Evolutionary conservation across 2,113 vertebrate genomes (phyloP), one percentile per base, ranked within the genome.

Genomic region (Monopterus albus): DNA sequence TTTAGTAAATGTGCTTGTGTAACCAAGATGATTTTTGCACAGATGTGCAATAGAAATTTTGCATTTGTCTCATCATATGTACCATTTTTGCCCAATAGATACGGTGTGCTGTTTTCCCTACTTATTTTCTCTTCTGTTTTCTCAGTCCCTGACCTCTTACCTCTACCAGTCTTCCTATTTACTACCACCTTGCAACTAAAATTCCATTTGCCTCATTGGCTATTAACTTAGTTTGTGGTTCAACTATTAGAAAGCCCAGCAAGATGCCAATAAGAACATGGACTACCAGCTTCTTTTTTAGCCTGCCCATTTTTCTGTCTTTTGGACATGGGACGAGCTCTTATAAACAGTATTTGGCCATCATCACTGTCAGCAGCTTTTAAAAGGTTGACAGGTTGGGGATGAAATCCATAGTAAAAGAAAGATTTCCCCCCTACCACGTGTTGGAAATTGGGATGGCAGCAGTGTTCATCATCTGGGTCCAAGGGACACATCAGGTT

Each of bases 401-500:
- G n/a, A n/a, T n/a, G n/a, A n/a, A n/a, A n/a, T n/a, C n/a, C n/a
- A 38, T 36, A 51, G 17, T 38, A 6, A 43, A 31, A 51, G 55
- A 28, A 38, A 20, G 38, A 31, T 42, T 43, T 39, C 55, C 23
- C 38, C 49, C 28, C 17, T 35, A 45, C 57, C 61, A 26, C 59
- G 58, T 49, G 45, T 31, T 72, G 56, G 56, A 56, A 63, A 77
- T 55, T 51, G 7, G 63, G 51, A 49, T 83, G 69, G 70, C 55
- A 70, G 55, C 62, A 55, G 39, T 63, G 69, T 61, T 68, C 38
- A 33, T 52, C 61, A n/a, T n/a, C 15, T 40, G 35, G 51, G 68
- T 69, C 79, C 28, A 72, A 72, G 66, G 58, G 52, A 55, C 68
- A 77, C 58, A 65, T 83, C 82, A 71, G 47, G 82, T 79, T 84